Base-by-base conservation (phyloP, 2,797 vertebrate species). In the Notamacropus eugenii region DNA sequence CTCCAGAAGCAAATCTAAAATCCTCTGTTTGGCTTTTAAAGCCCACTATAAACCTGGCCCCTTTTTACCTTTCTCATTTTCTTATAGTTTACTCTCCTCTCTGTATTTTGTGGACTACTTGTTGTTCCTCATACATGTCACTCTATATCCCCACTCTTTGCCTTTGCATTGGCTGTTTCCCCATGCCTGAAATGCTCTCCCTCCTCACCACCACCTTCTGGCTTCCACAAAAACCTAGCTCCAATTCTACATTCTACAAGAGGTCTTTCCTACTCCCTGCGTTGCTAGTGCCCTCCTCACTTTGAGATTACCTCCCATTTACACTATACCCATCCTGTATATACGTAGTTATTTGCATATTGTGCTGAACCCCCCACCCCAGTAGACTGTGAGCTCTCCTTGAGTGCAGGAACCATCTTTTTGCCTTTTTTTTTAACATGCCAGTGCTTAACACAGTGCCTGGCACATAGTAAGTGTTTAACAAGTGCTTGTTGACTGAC, bases 291-390 rank as follows among this genome's bases (percentile, higher is more conserved):
- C 34, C n/a, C 27, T 74, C 34, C 34, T 55, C 55, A 55, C 16
- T 74, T n/a, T 40, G n/a, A 87, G 24, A 46, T 46, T 87, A 46
- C 40, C 40, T 87, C 40, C 74, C 40, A 12, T 11, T 50, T 50
- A 10, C 1, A 46, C 22, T 27, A 10, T 27, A 11, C 28, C 0
- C 24, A 87, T 87, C 40, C n/a, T 82, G 5, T 46, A 27, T 27
- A 24, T 46, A 14, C 10, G 10, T 46, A 27, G 22, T 82, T 82
- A 46, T 82, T 82, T 46, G 9, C n/a, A 46, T 31, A 24, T 82
- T 46, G 19, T 27, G 1, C 24, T 27, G 1, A 1, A 0, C 56
- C 55, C 3, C 40, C 22, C 34, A 2, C 22, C 16, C 13, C 28
- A 31, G 4, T 6, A n/a, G 4, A n/a, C 31, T n/a, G 2, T 74